Percentiles rank a stretch among this genome's conserved stretches.
Evolutionary conservation across 2,888 invertebrate species (phyloP).

Genomic region (Drosophila parthenogenetica): DNA sequence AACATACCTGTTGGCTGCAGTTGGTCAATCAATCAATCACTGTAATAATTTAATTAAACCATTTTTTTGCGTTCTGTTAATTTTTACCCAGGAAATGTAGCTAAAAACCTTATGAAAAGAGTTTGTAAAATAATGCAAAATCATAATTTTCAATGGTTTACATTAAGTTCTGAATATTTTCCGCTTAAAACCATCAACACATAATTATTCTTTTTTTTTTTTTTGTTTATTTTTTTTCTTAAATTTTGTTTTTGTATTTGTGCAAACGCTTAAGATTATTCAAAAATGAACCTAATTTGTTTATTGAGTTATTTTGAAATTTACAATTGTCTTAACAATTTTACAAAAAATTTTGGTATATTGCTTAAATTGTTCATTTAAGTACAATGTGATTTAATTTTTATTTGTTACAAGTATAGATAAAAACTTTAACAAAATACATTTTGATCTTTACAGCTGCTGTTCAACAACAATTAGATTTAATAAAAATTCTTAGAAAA

Average conservation of each 20-base stretch:
- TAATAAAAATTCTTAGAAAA: conserved; percentile 35
- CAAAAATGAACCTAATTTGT: conserved; percentile 47
- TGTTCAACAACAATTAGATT: conserved; percentile 72
- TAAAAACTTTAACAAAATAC: conserved; percentile 64
- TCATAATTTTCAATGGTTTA: conserved; percentile 14
- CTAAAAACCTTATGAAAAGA: conserved; percentile 10
- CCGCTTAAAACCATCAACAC: conserved; percentile 50
- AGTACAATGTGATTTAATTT: conserved; percentile 17
- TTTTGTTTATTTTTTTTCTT: conserved; percentile 38
- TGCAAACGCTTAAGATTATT: conserved; percentile 50
- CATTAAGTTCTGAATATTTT: conserved; percentile 25
- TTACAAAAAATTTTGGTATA: conserved; percentile 44
- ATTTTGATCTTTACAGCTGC: conserved; percentile 70
- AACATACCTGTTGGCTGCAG: conserved; percentile 84
- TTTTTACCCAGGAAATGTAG: neutral
- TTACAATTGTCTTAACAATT: conserved; percentile 53
- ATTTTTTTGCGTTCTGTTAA: neutral
- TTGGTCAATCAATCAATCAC: conserved; percentile 77
- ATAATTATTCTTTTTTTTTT: conserved; percentile 29
- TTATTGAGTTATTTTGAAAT: conserved; percentile 54
- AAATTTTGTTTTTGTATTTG: conserved; percentile 51
- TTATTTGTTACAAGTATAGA: conserved; percentile 26
- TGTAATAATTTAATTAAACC: neutral
- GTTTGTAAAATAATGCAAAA: conserved; percentile 47
- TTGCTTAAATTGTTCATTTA: conserved; percentile 38